Percentiles rank a stretch among this genome's conserved stretches.
These are phyloP conservation scores for Syrista parreyssii DNA, from an alignment of 2,888 invertebrate species.

Conservation along the genomic window DNA sequence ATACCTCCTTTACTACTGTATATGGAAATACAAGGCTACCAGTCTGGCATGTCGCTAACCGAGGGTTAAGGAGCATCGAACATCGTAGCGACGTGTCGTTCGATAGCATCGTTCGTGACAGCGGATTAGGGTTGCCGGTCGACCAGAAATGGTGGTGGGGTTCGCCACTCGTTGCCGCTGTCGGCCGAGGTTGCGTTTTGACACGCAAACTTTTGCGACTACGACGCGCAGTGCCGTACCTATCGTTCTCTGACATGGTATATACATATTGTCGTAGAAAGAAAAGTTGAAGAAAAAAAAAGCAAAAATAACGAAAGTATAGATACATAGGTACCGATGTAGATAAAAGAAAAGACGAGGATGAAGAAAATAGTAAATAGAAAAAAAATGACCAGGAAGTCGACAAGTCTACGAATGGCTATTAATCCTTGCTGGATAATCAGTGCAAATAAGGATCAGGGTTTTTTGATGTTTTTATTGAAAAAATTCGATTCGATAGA, in stretches of 20 bases:
- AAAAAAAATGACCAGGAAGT: background rate
- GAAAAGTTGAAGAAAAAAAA: background rate
- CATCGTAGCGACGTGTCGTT: slow-evolving; percentile 26
- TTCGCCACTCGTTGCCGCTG: slow-evolving; percentile 25
- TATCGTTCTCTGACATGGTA: background rate
- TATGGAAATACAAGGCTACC: background rate
- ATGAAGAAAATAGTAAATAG: background rate
- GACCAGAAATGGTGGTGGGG: slow-evolving; percentile 24
- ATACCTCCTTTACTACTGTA: background rate
- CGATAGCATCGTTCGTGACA: slow-evolving; percentile 27
- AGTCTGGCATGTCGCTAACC: slow-evolving; percentile 20
- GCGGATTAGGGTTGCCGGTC: slow-evolving; percentile 17
- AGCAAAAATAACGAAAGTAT: too few species aligned
- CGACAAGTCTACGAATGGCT: background rate
- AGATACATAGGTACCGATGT: too few species aligned
- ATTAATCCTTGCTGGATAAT: background rate
- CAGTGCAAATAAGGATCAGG: too few species aligned
- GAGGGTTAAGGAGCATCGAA: slow-evolving; percentile 36
- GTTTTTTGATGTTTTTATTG: background rate
- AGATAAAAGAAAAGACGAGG: background rate
- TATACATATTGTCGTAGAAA: background rate
- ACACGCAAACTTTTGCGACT: slow-evolving; percentile 29
- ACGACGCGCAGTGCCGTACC: background rate
- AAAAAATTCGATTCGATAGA: background rate
- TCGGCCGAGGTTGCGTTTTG: slow-evolving; percentile 26